Percentiles rank a stretch among this genome's conserved stretches.
These are phyloP conservation scores for Agapostemon virescens DNA, from an alignment of 2,888 invertebrate species.

Conservation along the genomic window DNA sequence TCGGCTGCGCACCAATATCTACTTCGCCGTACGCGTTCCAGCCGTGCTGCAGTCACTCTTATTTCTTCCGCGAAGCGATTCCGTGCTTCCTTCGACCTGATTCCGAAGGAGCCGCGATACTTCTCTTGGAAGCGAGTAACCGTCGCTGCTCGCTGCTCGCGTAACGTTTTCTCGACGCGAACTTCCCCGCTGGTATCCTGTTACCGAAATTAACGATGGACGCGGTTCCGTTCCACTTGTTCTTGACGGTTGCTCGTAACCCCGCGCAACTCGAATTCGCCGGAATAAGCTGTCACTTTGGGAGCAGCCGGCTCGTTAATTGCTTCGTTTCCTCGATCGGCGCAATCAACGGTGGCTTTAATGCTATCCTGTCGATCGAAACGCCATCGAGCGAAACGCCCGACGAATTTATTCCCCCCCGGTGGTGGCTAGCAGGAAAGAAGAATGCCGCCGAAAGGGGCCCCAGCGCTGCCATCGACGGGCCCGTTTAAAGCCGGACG, in stretches of 20 bases:
- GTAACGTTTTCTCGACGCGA: not conserved
- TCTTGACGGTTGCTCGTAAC: not conserved
- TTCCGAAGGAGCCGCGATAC: not conserved
- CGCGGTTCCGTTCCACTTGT: not conserved
- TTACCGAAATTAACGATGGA: not conserved
- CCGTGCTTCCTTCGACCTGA: not conserved
- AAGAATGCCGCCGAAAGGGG: slow-evolving; percentile 21
- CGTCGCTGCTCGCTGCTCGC: not conserved
- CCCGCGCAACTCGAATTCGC: not conserved
- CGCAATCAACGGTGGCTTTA: slow-evolving; percentile 24
- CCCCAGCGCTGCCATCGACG: slow-evolving; percentile 10
- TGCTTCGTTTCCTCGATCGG: slow-evolving; percentile 9
- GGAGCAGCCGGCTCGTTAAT: slow-evolving; percentile 7
- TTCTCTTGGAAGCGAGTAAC: not conserved
- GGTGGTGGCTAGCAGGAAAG: not conserved
- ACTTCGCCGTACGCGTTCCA: not conserved
- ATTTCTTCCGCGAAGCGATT: not conserved
- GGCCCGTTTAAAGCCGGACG: slow-evolving; percentile 52
- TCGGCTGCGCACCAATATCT: slow-evolving; percentile 9
- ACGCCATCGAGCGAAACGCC: slow-evolving; percentile 17
- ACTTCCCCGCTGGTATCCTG: not conserved
- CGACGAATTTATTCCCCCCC: slow-evolving; percentile 33
- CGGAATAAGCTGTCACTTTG: slow-evolving; percentile 9
- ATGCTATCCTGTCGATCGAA: slow-evolving; percentile 38
- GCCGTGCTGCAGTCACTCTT: not conserved